Evolutionary conservation across 2,888 invertebrate species (phyloP).

Genomic region (Lasioglossum villosulum): DNA sequence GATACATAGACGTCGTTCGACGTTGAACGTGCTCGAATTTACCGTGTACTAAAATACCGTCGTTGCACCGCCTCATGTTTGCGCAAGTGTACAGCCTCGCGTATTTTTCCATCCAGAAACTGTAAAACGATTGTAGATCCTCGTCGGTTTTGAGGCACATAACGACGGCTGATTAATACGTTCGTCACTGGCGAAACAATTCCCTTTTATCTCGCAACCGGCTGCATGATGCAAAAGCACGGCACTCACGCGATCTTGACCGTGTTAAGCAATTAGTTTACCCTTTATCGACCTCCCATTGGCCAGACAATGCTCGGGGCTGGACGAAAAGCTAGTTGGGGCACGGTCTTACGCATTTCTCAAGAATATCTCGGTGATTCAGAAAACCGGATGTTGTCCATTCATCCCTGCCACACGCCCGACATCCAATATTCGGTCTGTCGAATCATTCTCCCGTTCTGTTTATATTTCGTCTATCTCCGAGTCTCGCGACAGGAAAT

Average conservation of each 20-base stretch:
- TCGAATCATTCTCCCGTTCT: slow-evolving; percentile 41
- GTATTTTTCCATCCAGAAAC: slow-evolving; percentile 38
- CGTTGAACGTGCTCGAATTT: slow-evolving; percentile 49
- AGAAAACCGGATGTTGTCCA: slow-evolving; percentile 73
- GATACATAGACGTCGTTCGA: background rate
- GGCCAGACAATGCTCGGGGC: slow-evolving; percentile 14
- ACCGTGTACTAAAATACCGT: slow-evolving; percentile 72
- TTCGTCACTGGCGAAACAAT: slow-evolving; percentile 24
- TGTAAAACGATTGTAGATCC: slow-evolving; percentile 8
- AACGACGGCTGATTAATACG: slow-evolving; percentile 8
- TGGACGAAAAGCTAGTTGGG: slow-evolving; percentile 22
- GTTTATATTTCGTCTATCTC: slow-evolving; percentile 29
- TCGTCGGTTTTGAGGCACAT: background rate
- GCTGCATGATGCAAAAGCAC: slow-evolving; percentile 7
- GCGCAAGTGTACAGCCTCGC: slow-evolving; percentile 18
- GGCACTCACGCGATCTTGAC: slow-evolving; percentile 7
- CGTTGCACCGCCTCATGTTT: slow-evolving; percentile 71
- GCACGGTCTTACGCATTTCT: slow-evolving; percentile 55
- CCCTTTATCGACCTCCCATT: background rate
- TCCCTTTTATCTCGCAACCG: slow-evolving; percentile 34
- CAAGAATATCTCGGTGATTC: slow-evolving; percentile 74
- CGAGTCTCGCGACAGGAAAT: background rate
- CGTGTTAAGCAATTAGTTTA: background rate
- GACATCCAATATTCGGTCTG: slow-evolving; percentile 58
- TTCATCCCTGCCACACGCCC: slow-evolving; percentile 59